These are phyloP conservation scores for Berghia stephanieae DNA, from an alignment of 1,140 invertebrate genomes.

Conservation along the genomic window DNA sequence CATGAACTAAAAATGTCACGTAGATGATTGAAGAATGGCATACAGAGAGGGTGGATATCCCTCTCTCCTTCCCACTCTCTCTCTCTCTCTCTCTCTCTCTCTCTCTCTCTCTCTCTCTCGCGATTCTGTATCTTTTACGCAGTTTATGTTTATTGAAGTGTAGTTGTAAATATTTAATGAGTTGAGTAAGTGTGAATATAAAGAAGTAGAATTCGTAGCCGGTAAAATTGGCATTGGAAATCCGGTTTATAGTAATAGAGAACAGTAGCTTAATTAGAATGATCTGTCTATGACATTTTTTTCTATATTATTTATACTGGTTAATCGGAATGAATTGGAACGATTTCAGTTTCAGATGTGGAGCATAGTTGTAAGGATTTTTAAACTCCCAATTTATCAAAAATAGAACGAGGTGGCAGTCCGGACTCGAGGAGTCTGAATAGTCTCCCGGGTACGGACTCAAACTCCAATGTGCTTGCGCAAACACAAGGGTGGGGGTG, in stretches of 20 bases:
- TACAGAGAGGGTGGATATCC: neutral
- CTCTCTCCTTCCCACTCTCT: neutral
- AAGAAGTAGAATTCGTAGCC: neutral
- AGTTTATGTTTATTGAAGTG: neutral
- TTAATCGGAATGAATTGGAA: no score
- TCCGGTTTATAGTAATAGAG: neutral
- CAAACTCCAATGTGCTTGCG: no score
- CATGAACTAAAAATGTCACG: neutral
- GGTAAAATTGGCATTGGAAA: neutral
- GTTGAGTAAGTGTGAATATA: neutral
- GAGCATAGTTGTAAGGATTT: no score
- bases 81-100: neutral
- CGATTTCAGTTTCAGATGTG: no score
- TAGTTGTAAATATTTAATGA: neutral
- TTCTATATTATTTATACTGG: neutral
- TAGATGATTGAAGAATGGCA: neutral
- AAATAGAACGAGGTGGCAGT: no score
- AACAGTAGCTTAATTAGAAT: neutral
- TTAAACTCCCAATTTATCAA: no score
- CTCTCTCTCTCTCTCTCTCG: conserved; percentile 3
- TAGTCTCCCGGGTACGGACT: no score
- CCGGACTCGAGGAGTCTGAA: no score
- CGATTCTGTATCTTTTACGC: neutral
- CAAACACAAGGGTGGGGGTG: no score
- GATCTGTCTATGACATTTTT: neutral